Evolutionary conservation across 2,113 vertebrate genomes (phyloP).

Genomic region (Propithecus coquereli): DNA sequence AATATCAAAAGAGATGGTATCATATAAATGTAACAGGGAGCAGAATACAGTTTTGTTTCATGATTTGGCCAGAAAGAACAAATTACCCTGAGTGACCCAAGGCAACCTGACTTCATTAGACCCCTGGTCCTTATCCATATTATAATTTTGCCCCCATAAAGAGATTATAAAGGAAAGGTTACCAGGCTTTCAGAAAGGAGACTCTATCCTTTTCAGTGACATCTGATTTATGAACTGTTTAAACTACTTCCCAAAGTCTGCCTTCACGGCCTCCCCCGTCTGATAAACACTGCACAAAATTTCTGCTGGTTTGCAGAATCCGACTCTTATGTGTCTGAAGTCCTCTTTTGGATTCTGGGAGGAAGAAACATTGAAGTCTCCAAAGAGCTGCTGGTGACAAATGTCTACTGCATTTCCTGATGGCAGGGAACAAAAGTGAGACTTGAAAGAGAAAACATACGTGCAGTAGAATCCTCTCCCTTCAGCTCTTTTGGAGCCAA

Average conservation of each 20-base stretch:
- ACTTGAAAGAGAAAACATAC: constrained; percentile 52
- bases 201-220: constrained; percentile 47
- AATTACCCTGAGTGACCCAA: constrained; percentile 47
- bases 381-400: constrained; percentile 66
- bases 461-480: background rate
- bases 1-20: constrained; percentile 59
- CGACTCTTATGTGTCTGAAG: constrained; percentile 34
- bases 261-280: constrained; percentile 25
- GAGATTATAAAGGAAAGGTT: constrained; percentile 39
- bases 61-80: constrained; percentile 53
- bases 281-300: constrained; percentile 66
- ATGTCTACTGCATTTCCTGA: constrained; percentile 68
- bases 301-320: constrained; percentile 61
- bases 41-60: constrained; percentile 44
- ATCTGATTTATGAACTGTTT: constrained; percentile 73
- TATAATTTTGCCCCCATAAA: constrained; percentile 43
- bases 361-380: constrained; percentile 41
- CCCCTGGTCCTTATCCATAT: constrained; percentile 1
- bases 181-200: constrained; percentile 30
- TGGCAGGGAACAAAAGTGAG: constrained; percentile 45
- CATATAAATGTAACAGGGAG: constrained; percentile 25
- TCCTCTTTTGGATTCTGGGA: constrained; percentile 20
- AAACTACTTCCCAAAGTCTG: constrained; percentile 61
- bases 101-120: constrained; percentile 49
- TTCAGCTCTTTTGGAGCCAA: constrained; percentile 10